Percentiles rank a stretch among this genome's conserved stretches.
Conservation (phyloP, 2,888 invertebrate genomes). For the Rhamnusium bicolor region DNA sequence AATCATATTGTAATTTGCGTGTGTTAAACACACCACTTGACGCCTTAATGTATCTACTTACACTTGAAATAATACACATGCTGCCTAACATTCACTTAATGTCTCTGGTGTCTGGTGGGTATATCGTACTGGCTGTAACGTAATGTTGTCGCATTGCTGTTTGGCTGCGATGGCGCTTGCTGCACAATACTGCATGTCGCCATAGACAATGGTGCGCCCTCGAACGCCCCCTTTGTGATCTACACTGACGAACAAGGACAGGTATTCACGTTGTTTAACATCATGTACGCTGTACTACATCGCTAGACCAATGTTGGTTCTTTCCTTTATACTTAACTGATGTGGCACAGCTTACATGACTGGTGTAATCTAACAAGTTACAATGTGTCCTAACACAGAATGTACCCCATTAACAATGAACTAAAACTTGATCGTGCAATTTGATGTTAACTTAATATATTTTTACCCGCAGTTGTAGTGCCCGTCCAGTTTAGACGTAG, state of each 20-base stretch:
- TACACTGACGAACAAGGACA: slow-evolving; percentile 97
- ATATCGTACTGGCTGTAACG: slow-evolving; percentile 69
- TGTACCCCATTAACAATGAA: slow-evolving; percentile 17
- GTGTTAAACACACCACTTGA: slow-evolving; percentile 42
- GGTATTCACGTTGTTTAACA: slow-evolving; percentile 79
- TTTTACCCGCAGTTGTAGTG: neutral
- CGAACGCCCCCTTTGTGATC: slow-evolving; percentile 94
- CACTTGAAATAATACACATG: slow-evolving; percentile 42
- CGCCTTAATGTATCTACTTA: slow-evolving; percentile 23
- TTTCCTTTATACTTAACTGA: slow-evolving; percentile 13
- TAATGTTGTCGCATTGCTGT: slow-evolving; percentile 71
- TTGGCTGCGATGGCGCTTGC: slow-evolving; percentile 71
- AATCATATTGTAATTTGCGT: slow-evolving; percentile 42
- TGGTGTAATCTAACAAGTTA: slow-evolving; percentile 62
- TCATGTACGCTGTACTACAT: slow-evolving; percentile 69
- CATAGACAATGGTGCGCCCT: slow-evolving; percentile 78
- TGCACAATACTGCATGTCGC: slow-evolving; percentile 76
- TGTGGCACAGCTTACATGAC: slow-evolving; percentile 67
- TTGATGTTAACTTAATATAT: slow-evolving; percentile 4
- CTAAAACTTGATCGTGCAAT: slow-evolving; percentile 1
- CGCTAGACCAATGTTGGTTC: neutral
- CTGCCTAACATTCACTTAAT: slow-evolving; percentile 56
- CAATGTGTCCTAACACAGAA: slow-evolving; percentile 52
- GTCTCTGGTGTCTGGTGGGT: slow-evolving; percentile 69
- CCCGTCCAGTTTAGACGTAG: neutral